Conservation (phyloP, 2,797 vertebrate genomes). For the Chelonia mydas region DNA sequence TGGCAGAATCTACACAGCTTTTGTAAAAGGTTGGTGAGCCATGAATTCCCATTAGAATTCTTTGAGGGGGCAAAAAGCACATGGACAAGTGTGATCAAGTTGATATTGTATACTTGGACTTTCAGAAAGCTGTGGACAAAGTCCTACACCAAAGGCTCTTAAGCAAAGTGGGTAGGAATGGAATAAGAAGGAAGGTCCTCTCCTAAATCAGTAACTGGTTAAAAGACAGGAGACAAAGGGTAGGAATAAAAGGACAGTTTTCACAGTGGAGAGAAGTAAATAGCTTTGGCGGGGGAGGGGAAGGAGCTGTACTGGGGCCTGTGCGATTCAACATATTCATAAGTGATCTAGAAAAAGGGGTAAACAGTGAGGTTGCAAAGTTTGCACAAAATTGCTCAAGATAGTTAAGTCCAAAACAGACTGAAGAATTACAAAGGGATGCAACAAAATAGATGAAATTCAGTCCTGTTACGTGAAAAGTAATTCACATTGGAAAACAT, state of each 20-base stretch:
- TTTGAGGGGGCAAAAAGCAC: neutral
- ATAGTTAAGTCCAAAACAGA: neutral
- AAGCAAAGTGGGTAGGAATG: neutral
- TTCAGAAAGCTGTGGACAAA: neutral
- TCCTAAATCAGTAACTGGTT: neutral
- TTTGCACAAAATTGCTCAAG: neutral
- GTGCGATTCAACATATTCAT: neutral
- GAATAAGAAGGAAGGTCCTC: neutral
- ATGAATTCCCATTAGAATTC: too few relatives aligned
- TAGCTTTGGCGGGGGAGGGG: too few relatives aligned
- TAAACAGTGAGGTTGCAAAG: neutral
- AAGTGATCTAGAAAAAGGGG: neutral
- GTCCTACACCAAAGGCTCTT: neutral
- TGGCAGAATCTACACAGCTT: neutral
- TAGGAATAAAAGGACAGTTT: neutral
- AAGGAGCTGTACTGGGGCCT: neutral
- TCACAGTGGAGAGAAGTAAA: neutral
- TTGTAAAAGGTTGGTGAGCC: too few relatives aligned
- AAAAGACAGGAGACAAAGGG: neutral
- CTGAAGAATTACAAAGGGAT: neutral
- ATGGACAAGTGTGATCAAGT: neutral
- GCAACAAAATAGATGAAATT: slow-evolving; percentile 7
- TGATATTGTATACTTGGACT: neutral
- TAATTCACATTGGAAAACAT: neutral
- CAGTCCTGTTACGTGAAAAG: neutral